Conservation (phyloP, 2,113 vertebrate species). For the Uropsilus gracilis region DNA sequence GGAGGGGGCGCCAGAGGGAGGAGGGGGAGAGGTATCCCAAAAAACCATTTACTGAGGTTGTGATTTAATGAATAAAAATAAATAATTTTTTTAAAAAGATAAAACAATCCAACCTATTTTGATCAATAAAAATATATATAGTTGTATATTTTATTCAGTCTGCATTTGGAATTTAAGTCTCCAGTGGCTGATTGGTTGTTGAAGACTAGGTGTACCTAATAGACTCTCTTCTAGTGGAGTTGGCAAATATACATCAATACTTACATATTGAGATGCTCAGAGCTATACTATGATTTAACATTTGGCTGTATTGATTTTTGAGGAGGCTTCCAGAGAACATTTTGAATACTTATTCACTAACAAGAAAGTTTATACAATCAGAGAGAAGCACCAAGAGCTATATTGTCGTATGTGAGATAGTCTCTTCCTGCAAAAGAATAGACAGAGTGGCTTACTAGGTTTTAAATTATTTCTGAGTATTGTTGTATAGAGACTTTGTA, state of each 20-base stretch:
- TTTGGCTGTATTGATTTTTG: background rate
- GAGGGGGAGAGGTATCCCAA: too few relatives aligned
- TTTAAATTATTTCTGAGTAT: background rate
- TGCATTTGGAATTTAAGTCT: background rate
- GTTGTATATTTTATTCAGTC: too few relatives aligned
- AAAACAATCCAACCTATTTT: background rate
- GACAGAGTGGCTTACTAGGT: background rate
- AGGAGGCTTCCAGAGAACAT: background rate
- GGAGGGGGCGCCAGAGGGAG: too few relatives aligned
- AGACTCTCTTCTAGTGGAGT: background rate
- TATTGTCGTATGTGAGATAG: background rate
- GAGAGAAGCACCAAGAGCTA: background rate
- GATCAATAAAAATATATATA: too few relatives aligned
- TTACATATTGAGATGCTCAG: constrained; percentile 40
- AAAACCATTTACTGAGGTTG: too few relatives aligned
- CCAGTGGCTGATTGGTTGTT: background rate
- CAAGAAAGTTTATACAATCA: background rate
- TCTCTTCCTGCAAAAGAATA: background rate
- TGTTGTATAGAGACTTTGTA: background rate
- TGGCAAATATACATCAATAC: constrained; percentile 19
- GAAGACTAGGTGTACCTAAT: background rate
- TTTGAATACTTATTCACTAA: constrained; percentile 25
- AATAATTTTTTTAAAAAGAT: too few relatives aligned
- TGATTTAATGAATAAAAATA: too few relatives aligned
- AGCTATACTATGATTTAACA: constrained; percentile 21